These are phyloP conservation scores for Nothoprocta pentlandii DNA, from an alignment of 2,113 vertebrate species.

Conservation along the genomic window DNA sequence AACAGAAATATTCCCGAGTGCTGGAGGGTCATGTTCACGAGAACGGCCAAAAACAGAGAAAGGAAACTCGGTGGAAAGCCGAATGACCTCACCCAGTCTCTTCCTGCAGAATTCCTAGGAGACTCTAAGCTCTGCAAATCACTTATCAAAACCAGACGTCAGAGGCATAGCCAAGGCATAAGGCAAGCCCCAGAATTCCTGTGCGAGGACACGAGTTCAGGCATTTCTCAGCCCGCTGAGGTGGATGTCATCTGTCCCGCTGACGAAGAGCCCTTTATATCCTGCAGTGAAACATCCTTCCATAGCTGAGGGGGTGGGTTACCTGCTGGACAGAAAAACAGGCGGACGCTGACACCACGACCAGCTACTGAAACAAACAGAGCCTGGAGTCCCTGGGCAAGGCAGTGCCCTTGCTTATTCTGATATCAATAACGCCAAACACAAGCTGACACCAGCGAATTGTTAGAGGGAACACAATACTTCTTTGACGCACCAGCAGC, in stretches of 20 bases:
- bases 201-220: constrained; percentile 20
- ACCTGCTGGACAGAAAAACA: neutral
- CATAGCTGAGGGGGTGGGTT: neutral
- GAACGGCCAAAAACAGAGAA: constrained; percentile 66
- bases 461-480: constrained; percentile 32
- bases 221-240: constrained; percentile 25
- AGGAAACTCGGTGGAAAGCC: constrained; percentile 71
- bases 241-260: constrained; percentile 23
- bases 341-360: neutral
- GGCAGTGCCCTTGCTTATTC: neutral
- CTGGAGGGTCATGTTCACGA: constrained; percentile 59
- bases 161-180: constrained; percentile 61
- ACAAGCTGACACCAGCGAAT: constrained; percentile 51
- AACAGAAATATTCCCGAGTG: constrained; percentile 69
- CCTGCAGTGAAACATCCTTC: neutral
- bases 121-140: constrained; percentile 72
- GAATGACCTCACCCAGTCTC: constrained; percentile 77
- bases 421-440: constrained; percentile 43
- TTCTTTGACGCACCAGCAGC: constrained; percentile 41
- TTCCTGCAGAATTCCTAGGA: constrained; percentile 75
- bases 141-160: constrained; percentile 80
- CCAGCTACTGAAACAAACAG: neutral
- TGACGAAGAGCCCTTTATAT: constrained; percentile 6
- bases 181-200: constrained; percentile 63
- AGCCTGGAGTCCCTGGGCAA: neutral